Base-by-base conservation (phyloP, 1,140 invertebrate genomes). In the Aphaenogaster rudis region DNA sequence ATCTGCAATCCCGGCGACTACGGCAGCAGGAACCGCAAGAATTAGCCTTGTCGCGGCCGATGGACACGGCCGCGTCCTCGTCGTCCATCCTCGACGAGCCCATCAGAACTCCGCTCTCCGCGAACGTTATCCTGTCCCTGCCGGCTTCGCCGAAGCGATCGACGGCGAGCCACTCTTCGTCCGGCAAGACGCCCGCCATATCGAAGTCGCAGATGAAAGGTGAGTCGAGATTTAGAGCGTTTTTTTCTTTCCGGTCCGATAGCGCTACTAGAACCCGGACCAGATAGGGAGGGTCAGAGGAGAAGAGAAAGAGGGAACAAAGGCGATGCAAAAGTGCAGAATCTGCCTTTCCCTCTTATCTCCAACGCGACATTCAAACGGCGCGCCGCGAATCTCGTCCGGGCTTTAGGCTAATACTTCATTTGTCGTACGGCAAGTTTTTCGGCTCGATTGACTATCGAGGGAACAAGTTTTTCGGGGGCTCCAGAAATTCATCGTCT, bases 141-240 rank as follows among this genome's bases (percentile, higher is more conserved):
- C 94, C 95, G 3, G 92, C 92, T 3, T 89, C 94, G 78, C 91
- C 93, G 33, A 92, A 92, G 80, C 92, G 90, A 81, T 91, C 94
- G 94, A 86, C 94, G 92, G 50, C 94, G 21, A 59, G 88, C 52
- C 13, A 67, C 33, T 67, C 64, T 36, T 45, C 91, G 94, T 95
- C 95, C 50, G 95, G 95, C 69, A 96, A 96, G 91, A 96, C 96
- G 93, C 96, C 96, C 0, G 94, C 96, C 80, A 97, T 97, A 87
- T 97, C 97, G 17, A 97, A 97, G 91, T 97, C 97, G 1, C 97
- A 98, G 92, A 97, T 98, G 97, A 97, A 97, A 95, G 97, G 97
- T 97, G 82, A 92, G 86, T 87, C 6, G 7, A 63, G 42, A n/a
- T 13, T 42, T 36, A n/a, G 72, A 79, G 9, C 57, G 11, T 52